Percentiles rank a stretch among this genome's conserved stretches.
These are phyloP conservation scores for Epinephelus cyanopodus DNA, from an alignment of 2,113 vertebrate species.

Conservation along the genomic window DNA sequence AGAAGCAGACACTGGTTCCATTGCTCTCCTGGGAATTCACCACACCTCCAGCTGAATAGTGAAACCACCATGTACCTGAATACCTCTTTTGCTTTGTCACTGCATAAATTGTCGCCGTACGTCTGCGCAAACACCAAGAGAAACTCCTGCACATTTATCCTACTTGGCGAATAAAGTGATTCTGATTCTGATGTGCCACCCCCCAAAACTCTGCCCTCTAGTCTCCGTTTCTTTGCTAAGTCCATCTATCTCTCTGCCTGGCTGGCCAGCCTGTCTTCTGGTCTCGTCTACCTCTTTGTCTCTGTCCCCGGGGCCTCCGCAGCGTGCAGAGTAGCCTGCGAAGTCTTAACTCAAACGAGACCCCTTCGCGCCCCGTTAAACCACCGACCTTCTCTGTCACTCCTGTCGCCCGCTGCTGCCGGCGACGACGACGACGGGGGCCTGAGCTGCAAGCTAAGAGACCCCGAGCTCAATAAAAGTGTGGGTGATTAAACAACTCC, in stretches of 20 bases:
- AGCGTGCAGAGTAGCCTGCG: slow-evolving; percentile 65
- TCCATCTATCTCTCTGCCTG: slow-evolving; percentile 74
- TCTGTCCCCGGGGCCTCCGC: slow-evolving; percentile 69
- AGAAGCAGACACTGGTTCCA: neutral
- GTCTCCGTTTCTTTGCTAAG: slow-evolving; percentile 57
- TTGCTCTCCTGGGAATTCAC: slow-evolving; percentile 30
- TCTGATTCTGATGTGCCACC: slow-evolving; percentile 63
- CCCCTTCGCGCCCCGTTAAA: slow-evolving; percentile 80
- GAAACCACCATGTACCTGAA: slow-evolving; percentile 29
- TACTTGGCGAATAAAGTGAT: slow-evolving; percentile 60
- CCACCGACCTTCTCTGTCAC: slow-evolving; percentile 83
- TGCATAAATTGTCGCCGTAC: slow-evolving; percentile 29
- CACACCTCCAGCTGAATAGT: slow-evolving; percentile 61
- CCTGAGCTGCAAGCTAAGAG: slow-evolving; percentile 81
- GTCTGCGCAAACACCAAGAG: slow-evolving; percentile 8
- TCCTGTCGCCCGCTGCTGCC: slow-evolving; percentile 65
- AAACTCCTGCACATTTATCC: slow-evolving; percentile 54
- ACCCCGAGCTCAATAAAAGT: slow-evolving; percentile 79
- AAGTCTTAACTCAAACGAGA: slow-evolving; percentile 78
- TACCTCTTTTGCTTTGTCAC: slow-evolving; percentile 31
- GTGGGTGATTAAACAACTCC: slow-evolving; percentile 84
- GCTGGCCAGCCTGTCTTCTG: slow-evolving; percentile 66
- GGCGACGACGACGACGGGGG: slow-evolving; percentile 37
- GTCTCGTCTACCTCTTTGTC: slow-evolving; percentile 70
- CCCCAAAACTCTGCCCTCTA: slow-evolving; percentile 63